phyloP scores from a whole-genome alignment of 2,888 invertebrate species.

The Drymonia ruficornis region DNA sequence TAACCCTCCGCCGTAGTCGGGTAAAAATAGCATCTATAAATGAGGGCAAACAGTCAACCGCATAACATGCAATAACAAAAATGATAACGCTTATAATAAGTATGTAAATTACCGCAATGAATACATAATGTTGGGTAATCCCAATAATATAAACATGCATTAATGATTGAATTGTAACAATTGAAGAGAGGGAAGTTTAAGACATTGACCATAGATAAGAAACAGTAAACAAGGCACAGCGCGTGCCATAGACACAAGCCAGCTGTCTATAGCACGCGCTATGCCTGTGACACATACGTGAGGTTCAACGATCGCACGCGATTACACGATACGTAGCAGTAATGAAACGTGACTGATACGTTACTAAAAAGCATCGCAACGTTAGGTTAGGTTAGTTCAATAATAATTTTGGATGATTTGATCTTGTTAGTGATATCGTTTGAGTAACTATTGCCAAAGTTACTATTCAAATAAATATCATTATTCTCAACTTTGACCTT shows the following conservation, averaged over 20 bases:
- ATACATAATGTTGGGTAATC: background rate
- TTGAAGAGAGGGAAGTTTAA: too few relatives aligned
- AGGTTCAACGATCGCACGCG: background rate
- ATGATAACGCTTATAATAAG: background rate
- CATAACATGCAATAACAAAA: background rate
- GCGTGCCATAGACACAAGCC: too few relatives aligned
- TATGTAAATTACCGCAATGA: background rate
- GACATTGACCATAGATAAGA: background rate
- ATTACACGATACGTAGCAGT: background rate
- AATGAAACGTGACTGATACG: background rate
- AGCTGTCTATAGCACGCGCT: background rate
- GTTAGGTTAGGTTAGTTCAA: constrained; percentile 3
- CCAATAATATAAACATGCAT: background rate
- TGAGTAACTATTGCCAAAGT: too few relatives aligned
- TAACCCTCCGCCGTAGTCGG: too few relatives aligned
- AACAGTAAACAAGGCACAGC: too few relatives aligned
- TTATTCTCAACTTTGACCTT: too few relatives aligned
- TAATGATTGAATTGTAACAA: background rate
- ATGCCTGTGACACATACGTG: background rate
- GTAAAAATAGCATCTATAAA: background rate
- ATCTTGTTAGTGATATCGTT: too few relatives aligned
- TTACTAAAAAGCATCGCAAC: background rate
- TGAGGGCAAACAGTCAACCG: background rate
- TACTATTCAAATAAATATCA: too few relatives aligned
- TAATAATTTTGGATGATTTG: background rate